A percentile compares a stretch with the other conserved stretches of the same genome.
Conservation (phyloP, 2,888 invertebrate genomes). For the Eupithecia inturbata region DNA sequence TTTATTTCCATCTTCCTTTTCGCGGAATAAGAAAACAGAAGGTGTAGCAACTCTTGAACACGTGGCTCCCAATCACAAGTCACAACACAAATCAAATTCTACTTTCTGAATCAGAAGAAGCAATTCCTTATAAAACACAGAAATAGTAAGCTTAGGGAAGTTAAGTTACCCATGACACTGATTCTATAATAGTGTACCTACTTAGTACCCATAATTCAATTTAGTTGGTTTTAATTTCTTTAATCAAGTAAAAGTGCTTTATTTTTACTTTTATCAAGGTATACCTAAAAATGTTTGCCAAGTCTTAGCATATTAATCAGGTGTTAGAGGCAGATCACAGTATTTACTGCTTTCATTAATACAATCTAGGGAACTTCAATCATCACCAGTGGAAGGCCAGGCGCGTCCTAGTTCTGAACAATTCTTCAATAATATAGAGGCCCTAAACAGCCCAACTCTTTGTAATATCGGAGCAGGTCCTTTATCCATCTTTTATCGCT, state of each 20-base stretch:
- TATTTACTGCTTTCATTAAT: too few species aligned
- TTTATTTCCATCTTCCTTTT: constrained; percentile 55
- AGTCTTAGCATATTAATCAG: too few species aligned
- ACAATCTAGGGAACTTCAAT: neutral
- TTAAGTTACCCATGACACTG: neutral
- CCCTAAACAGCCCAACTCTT: too few species aligned
- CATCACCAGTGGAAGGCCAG: too few species aligned
- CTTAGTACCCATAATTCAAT: too few species aligned
- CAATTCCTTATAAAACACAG: neutral
- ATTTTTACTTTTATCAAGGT: too few species aligned
- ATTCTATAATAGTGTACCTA: too few species aligned
- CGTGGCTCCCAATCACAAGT: neutral
- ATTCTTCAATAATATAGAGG: too few species aligned
- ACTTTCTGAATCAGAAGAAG: neutral
- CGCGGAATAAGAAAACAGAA: constrained; percentile 26
- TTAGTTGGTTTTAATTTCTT: too few species aligned
- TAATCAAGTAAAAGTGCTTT: too few species aligned
- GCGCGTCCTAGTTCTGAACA: too few species aligned
- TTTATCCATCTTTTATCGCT: neutral
- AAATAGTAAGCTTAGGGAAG: neutral
- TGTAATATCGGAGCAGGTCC: neutral
- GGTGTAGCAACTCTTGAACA: neutral
- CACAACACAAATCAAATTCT: neutral
- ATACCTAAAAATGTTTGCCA: too few species aligned
- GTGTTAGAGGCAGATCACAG: neutral